phyloP scores from a whole-genome alignment of 2,113 vertebrate species.

The Penelope pileata region DNA sequence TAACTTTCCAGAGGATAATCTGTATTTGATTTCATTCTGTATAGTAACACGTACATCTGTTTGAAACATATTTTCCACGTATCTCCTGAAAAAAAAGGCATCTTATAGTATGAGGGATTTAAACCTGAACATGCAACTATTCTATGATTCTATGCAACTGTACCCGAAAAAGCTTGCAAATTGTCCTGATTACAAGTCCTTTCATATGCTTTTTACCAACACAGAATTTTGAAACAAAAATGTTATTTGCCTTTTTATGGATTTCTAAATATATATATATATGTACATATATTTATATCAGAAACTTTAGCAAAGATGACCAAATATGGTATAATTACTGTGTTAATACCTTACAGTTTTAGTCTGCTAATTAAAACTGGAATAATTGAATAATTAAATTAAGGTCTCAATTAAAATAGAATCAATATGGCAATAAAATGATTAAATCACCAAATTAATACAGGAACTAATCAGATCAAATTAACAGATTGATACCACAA shows the following conservation, averaged over 20 bases:
- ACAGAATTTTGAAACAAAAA: not conserved
- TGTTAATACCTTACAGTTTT: not conserved
- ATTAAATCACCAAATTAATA: conserved; percentile 9
- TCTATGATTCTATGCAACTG: too few species aligned
- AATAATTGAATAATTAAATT: conserved; percentile 36
- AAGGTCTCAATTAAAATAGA: not conserved
- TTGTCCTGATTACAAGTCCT: not conserved
- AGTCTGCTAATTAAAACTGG: not conserved
- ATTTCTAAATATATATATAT: not conserved
- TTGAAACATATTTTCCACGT: not conserved
- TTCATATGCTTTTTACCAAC: not conserved
- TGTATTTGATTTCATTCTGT: not conserved
- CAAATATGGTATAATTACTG: not conserved
- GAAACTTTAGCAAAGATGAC: not conserved
- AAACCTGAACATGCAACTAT: not conserved
- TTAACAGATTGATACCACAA: not conserved
- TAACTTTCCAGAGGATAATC: not conserved
- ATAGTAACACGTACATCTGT: not conserved
- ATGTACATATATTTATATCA: not conserved
- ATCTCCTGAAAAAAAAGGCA: not conserved
- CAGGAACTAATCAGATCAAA: not conserved
- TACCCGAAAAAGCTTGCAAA: not conserved
- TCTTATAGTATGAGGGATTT: not conserved
- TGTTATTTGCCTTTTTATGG: accelerated
- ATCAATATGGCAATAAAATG: conserved; percentile 1